Percentiles rank a stretch among this genome's conserved stretches.
phyloP scores from a whole-genome alignment of 2,888 invertebrate genomes.

The Mythimna lalbum region DNA sequence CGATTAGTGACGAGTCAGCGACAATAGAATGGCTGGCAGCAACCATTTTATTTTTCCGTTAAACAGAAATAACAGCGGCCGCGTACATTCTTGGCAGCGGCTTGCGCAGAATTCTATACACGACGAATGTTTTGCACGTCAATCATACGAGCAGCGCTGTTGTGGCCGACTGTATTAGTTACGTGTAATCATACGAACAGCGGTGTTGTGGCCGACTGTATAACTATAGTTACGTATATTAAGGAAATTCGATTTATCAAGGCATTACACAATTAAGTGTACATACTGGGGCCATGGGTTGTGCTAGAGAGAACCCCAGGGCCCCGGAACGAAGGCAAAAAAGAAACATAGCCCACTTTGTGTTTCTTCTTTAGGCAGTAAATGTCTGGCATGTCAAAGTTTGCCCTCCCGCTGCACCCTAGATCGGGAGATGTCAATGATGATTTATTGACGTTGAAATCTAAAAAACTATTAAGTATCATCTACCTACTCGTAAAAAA shows the following conservation, averaged over 20 bases:
- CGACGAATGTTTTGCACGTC: conserved; percentile 57
- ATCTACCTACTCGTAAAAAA: too few relatives aligned
- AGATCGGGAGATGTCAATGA: too few relatives aligned
- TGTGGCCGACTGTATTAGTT: conserved; percentile 43
- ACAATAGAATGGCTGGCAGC: conserved; percentile 53
- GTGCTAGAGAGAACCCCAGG: too few relatives aligned
- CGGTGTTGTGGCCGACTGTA: conserved; percentile 48
- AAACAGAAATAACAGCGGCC: conserved; percentile 74
- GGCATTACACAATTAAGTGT: too few relatives aligned
- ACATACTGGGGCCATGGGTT: too few relatives aligned
- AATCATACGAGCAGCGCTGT: conserved; percentile 53
- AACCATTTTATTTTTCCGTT: conserved; percentile 61
- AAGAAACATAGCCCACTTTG: too few relatives aligned
- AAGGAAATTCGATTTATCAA: neutral
- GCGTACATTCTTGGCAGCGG: conserved; percentile 81
- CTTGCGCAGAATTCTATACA: conserved; percentile 62
- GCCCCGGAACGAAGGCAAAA: too few relatives aligned
- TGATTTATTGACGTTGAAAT: too few relatives aligned
- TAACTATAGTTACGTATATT: neutral
- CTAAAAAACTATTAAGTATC: too few relatives aligned
- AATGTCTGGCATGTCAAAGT: too few relatives aligned
- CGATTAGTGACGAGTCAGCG: conserved; percentile 56
- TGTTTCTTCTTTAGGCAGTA: too few relatives aligned
- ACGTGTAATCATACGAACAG: conserved; percentile 44
- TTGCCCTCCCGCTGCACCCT: too few relatives aligned